Base-by-base conservation (phyloP, 2,888 invertebrate genomes). In the Lasioglossum calceatum region DNA sequence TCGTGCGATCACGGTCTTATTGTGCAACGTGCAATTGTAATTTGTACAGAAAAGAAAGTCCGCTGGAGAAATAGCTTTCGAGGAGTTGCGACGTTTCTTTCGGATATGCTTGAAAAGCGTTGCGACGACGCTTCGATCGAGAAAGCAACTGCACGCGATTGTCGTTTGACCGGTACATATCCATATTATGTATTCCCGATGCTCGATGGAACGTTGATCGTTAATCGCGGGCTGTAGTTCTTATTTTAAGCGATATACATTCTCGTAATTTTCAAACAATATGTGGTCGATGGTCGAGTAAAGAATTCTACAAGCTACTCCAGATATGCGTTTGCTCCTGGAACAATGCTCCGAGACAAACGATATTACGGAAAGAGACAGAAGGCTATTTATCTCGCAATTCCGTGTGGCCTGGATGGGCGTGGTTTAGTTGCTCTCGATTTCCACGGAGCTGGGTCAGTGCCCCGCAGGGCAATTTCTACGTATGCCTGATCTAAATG, bases 361-460 rank as follows among this genome's bases (percentile, higher is more conserved):
- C 64, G 32, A 64, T 64, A 16, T 16, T 16, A 64, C n/a, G 16
- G 32, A 14, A 32, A 5, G 64, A 14, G 64, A 64, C 32, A 32
- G 64, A 16, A 64, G 7, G 32, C 32, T 64, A 64, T 64, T 32
- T 32, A 64, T 64, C 64, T 32, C 64, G 64, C 64, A 7, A 32
- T 64, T 64, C 64, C 27, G 64, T 12, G 32, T 32, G 16, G 64
- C 32, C 16, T 16, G 64, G 4, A 64, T 64, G 64, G 64, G 64
- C 64, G 64, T 64, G 32, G 64, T 32, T 64, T 64, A 27, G 64
- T 32, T 44, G 50, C 72, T 50, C 23, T 54, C 76, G 71, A 32
- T 71, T 75, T 27, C 42, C 42, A 32, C 81, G 82, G 77, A 77
- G 76, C 78, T 61, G 67, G 74, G 73, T 84, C 81, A 58, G 70